Base-by-base conservation (phyloP, 2,113 vertebrate species). In the Thermophis baileyi region DNA sequence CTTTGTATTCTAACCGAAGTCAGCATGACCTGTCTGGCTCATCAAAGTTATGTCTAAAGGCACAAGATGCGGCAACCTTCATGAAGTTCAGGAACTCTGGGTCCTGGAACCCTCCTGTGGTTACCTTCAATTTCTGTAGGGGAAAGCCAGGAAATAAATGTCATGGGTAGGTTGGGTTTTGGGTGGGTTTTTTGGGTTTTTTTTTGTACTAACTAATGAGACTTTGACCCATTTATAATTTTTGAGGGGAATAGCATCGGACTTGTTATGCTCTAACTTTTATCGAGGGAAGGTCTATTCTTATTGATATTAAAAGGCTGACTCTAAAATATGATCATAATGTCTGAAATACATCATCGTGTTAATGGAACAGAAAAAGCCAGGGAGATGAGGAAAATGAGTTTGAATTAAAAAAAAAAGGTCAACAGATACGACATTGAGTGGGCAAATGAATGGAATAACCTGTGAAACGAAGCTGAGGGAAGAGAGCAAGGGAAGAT, bases 211-310 rank as follows among this genome's bases (percentile, higher is more conserved):
- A 50, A 94, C 96, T 90, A 53, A 93, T 95, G 96, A 96, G 94
- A 87, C 95, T 96, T 93, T 93, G 96, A 92, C 91, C 2, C 95
- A 92, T 96, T 90, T 91, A 85, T 91, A 94, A 94, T 94, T 92
- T 88, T 35, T 91, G 60, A 86, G 7, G 3, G 69, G 91, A n/a
- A 91, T 93, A 89, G 89, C 93, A 69, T 94, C 94, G 81, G 93
- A 94, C 40, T 90, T 6, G 9, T 92, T 93, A 92, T 92, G 87
- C 94, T 95, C 91, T 94, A 92, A 85, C 46, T 91, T 54, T 2
- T 55, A 0, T 0, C 87, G 57, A 74, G 30, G 10, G 16, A 44
- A 91, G 25, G 35, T 47, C 50, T 60, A 74, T 60, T 92, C 50
- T 63, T 69, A 2, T 30, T 0, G 55, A 60, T 92, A 90, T 35